Conservation (phyloP, 2,888 invertebrate genomes). For the Cosmia trapezina region DNA sequence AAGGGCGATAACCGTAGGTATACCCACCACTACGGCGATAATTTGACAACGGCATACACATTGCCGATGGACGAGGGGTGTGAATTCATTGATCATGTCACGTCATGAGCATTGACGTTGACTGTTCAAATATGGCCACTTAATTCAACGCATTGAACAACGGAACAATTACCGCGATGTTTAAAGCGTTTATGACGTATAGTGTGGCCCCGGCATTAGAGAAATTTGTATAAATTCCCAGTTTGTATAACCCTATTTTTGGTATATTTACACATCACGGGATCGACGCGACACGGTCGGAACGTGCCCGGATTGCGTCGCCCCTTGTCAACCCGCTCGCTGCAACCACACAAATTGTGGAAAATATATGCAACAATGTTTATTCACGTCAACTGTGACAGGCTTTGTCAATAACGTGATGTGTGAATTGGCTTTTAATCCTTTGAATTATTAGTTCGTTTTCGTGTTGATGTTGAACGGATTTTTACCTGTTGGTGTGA, state of each 20-base stretch:
- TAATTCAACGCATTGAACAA: no score
- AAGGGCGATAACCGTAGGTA: no score
- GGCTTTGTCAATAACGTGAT: constrained; percentile 42
- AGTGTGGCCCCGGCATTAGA: no score
- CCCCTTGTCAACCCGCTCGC: constrained; percentile 26
- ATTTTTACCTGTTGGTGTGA: constrained; percentile 15
- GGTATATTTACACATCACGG: constrained; percentile 34
- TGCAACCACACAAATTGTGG: constrained; percentile 42
- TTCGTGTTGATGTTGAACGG: neutral
- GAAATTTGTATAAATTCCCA: constrained; percentile 17
- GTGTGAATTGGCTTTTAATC: constrained; percentile 47
- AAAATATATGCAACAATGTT: constrained; percentile 53
- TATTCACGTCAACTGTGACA: constrained; percentile 38
- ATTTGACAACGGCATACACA: no score
- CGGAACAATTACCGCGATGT: no score
- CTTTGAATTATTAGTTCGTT: constrained; percentile 25
- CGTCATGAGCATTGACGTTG: no score
- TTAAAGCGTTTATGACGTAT: no score
- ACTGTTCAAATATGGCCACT: no score
- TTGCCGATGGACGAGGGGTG: no score
- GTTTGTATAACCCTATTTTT: constrained; percentile 24
- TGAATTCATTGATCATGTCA: no score
- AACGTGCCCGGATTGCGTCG: constrained; percentile 27
- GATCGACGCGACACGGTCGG: neutral
- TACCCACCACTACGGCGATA: no score